Percentiles rank a stretch among this genome's conserved stretches.
These are phyloP conservation scores for Orientallactaga bullata DNA, from an alignment of 2,113 vertebrate genomes.

Conservation along the genomic window DNA sequence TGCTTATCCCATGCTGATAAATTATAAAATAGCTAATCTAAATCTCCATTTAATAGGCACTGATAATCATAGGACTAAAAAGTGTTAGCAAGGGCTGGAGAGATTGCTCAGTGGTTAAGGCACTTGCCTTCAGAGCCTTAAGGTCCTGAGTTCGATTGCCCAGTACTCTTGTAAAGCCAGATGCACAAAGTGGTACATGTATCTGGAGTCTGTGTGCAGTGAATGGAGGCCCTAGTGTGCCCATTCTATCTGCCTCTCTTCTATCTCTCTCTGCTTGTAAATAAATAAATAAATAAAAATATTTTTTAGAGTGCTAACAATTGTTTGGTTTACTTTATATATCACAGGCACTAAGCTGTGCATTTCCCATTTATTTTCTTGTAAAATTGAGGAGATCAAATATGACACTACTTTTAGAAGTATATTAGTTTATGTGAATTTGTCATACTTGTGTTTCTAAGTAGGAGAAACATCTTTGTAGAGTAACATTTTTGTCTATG, in stretches of 20 bases:
- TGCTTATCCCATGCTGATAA: slow-evolving; percentile 55
- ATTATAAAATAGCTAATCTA: background rate
- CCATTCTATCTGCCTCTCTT: too few relatives aligned
- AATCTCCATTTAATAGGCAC: background rate
- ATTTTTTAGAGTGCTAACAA: too few relatives aligned
- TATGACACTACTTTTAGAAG: slow-evolving; percentile 31
- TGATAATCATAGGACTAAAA: background rate
- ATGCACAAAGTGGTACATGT: too few relatives aligned
- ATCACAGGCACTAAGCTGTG: background rate
- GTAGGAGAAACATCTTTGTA: background rate
- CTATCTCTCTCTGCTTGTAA: too few relatives aligned
- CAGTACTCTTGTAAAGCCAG: too few relatives aligned
- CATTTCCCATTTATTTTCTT: slow-evolving; percentile 29
- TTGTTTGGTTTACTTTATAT: background rate
- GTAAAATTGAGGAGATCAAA: slow-evolving; percentile 6
- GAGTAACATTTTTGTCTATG: slow-evolving; percentile 55
- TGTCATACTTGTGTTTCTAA: slow-evolving; percentile 10
- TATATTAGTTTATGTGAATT: slow-evolving; percentile 38
- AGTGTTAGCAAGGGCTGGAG: background rate
- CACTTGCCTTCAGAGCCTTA: too few relatives aligned
- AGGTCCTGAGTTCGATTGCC: too few relatives aligned
- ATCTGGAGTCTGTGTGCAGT: too few relatives aligned
- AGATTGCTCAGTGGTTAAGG: too few relatives aligned
- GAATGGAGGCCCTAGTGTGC: too few relatives aligned
- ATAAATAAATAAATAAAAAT: too few relatives aligned